Evolutionary conservation across 1,140 invertebrate genomes (phyloP), one percentile per base, ranked within the genome.

Genomic region (Apis mellifera): DNA sequence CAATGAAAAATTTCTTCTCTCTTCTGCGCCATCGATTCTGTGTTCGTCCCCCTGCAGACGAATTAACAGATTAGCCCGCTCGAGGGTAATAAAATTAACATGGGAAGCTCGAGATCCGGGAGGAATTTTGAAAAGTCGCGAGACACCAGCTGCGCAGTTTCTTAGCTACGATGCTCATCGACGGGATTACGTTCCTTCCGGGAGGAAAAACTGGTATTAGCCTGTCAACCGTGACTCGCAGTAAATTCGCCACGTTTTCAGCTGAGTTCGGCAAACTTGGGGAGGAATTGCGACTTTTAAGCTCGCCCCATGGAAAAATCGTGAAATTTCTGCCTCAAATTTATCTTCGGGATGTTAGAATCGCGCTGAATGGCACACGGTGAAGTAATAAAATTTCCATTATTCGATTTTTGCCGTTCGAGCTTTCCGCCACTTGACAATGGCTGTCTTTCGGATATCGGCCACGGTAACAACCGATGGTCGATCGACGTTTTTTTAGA

Each of bases 121-220:
- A 68, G 26, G 55, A 42, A 78, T 78, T 83, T 79, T 80, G 64
- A 79, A 52, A 86, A 70, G n/a, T 50, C 19, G 32, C 32, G 0
- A 70, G 57, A 52, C 84, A 65, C 50, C 76, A 84, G 68, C 75
- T 80, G 80, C 32, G 70, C 71, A 68, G n/a, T 79, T 83, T 66
- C 80, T 79, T 83, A 52, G 50, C 21, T 54, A 66, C 50, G 57
- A 59, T 70, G 64, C 66, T 60, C 70, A 55, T 73, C 62, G 57
- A 42, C 19, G 26, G 70, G 73, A 87, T 87, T 87, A 84, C n/a
- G 52, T 84, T 78, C 32, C 62, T 59, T 21, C 15, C n/a, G 71
- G 23, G 52, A 64, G 26, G 77, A 86, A 50, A 68, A 42, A 78
- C 57, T 70, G 60, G 85, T 82, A 88, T 88, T 88, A 87, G 83